Conservation (phyloP, 2,888 invertebrate species). For the Melanostoma scalare region DNA sequence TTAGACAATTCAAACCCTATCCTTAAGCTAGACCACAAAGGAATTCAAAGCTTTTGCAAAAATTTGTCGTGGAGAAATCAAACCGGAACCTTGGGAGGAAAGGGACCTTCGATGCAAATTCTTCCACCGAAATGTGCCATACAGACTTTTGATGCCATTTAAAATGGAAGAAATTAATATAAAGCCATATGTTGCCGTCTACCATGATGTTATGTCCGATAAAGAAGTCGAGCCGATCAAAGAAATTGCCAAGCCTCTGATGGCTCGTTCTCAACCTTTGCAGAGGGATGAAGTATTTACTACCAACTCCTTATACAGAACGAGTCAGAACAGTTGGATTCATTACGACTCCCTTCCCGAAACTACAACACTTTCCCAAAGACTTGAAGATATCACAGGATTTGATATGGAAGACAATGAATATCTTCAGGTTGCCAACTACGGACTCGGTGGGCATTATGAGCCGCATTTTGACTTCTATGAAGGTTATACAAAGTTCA, state of each 20-base stretch:
- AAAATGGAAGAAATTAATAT: constrained; percentile 83
- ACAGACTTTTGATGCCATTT: constrained; percentile 81
- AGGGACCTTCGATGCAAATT: constrained; percentile 80
- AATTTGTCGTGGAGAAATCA: constrained; percentile 81
- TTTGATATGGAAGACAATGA: constrained; percentile 85
- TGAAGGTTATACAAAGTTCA: constrained; percentile 73
- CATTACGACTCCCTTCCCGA: constrained; percentile 83
- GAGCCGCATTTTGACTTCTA: constrained; percentile 82
- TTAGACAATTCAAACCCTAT: neutral
- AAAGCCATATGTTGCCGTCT: constrained; percentile 83
- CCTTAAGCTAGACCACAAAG: no score
- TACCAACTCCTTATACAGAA: constrained; percentile 74
- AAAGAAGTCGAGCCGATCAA: constrained; percentile 84
- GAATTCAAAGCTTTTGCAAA: no score
- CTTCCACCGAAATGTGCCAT: constrained; percentile 79
- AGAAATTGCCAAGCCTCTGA: constrained; percentile 83
- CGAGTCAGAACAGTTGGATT: constrained; percentile 76
- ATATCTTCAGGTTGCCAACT: constrained; percentile 83
- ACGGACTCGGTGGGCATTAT: constrained; percentile 85
- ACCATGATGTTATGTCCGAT: constrained; percentile 84
- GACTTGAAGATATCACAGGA: constrained; percentile 84
- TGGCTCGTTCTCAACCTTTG: constrained; percentile 84
- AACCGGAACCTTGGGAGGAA: constrained; percentile 80
- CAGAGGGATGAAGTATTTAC: constrained; percentile 87
- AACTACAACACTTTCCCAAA: constrained; percentile 81